Percentiles rank a stretch among this genome's conserved stretches.
Conservation (phyloP, 2,113 vertebrate genomes). For the Melanocharis versteri region DNA sequence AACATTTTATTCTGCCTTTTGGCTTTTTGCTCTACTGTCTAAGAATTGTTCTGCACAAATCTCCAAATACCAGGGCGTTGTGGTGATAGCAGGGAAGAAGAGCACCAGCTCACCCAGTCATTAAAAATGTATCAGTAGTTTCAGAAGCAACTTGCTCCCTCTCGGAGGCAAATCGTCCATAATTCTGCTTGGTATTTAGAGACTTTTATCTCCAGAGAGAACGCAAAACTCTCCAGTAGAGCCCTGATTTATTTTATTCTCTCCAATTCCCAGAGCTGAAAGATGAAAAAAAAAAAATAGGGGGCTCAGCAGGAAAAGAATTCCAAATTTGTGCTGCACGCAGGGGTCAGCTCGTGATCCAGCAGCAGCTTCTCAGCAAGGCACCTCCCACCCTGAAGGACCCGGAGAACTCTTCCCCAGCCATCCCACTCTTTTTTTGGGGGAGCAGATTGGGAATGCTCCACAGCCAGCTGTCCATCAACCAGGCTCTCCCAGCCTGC, state of each 20-base stretch:
- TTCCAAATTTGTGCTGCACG: background rate
- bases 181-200: slow-evolving; percentile 50
- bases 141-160: slow-evolving; percentile 7
- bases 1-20: slow-evolving; percentile 21
- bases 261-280: background rate
- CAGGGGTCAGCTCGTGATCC: background rate
- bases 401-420: background rate
- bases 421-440: background rate
- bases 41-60: background rate
- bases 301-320: background rate
- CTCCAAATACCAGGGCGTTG: background rate
- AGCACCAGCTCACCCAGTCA: background rate
- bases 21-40: slow-evolving; percentile 25
- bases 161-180: slow-evolving; percentile 48
- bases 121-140: slow-evolving; percentile 38
- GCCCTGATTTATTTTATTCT: slow-evolving; percentile 32
- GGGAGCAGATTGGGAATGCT: background rate
- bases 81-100: background rate
- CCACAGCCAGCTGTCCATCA: background rate
- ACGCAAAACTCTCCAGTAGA: background rate
- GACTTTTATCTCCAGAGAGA: slow-evolving; percentile 42
- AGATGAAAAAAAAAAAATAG: background rate
- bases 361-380: background rate
- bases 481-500: background rate
- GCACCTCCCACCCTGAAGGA: background rate